Evolutionary conservation across 2,888 invertebrate genomes (phyloP).

Genomic region (Xestia c-nigrum): DNA sequence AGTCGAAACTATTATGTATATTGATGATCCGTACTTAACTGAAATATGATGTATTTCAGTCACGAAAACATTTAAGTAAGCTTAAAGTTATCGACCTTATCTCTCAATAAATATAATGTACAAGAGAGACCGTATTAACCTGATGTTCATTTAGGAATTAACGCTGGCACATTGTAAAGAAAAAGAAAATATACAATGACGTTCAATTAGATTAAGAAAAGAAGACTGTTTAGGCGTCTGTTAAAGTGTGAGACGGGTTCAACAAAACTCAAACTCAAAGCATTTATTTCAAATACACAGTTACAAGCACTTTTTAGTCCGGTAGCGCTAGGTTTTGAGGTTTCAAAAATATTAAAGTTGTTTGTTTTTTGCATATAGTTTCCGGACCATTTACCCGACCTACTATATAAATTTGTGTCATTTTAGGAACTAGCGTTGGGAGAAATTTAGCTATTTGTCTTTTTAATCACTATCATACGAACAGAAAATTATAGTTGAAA

Average conservation of each 20-base stretch:
- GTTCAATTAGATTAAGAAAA: not conserved
- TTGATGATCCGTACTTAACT: constrained; percentile 5
- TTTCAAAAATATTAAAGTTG: too few relatives aligned
- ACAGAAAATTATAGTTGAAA: too few relatives aligned
- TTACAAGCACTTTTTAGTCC: too few relatives aligned
- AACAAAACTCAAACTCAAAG: too few relatives aligned
- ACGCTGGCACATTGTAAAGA: not conserved
- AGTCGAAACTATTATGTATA: constrained; percentile 14
- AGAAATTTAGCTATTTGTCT: too few relatives aligned
- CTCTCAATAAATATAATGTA: not conserved
- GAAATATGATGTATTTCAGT: constrained; percentile 14
- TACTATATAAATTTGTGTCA: too few relatives aligned
- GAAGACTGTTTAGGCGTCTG: not conserved
- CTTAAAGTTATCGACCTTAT: not conserved
- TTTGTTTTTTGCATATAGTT: too few relatives aligned
- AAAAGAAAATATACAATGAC: not conserved
- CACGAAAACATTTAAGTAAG: not conserved
- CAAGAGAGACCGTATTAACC: not conserved
- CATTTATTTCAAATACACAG: too few relatives aligned
- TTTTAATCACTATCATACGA: too few relatives aligned
- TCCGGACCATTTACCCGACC: too few relatives aligned
- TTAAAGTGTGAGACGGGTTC: not conserved
- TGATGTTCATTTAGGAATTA: not conserved
- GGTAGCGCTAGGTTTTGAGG: too few relatives aligned
- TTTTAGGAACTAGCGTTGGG: too few relatives aligned